Percentiles rank a stretch among this genome's conserved stretches.
phyloP scores from a whole-genome alignment of 2,888 invertebrate genomes.

The Eupithecia inturbata region DNA sequence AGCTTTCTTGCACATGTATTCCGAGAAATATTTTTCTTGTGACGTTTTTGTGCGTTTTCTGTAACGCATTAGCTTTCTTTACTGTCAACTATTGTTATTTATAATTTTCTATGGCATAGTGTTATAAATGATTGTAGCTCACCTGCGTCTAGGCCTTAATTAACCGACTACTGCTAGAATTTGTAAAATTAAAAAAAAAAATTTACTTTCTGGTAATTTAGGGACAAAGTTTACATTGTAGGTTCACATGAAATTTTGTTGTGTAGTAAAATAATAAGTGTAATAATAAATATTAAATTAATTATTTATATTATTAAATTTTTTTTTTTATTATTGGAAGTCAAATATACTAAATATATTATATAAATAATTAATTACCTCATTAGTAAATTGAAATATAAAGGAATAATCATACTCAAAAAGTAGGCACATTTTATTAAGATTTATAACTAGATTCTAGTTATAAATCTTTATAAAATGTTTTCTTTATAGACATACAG shows the following conservation, averaged over 20 bases:
- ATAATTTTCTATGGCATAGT: background rate
- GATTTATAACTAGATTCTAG: background rate
- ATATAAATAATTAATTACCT: too few relatives aligned
- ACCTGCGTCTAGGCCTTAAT: background rate
- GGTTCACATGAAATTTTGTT: background rate
- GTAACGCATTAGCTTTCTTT: conserved; percentile 35
- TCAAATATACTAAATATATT: too few relatives aligned
- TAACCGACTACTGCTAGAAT: too few relatives aligned
- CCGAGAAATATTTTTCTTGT: conserved; percentile 7
- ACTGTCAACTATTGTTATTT: background rate
- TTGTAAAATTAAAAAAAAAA: too few relatives aligned
- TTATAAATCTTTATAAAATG: background rate
- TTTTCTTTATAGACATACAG: background rate
- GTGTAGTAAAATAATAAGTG: too few relatives aligned
- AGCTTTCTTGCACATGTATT: conserved; percentile 10
- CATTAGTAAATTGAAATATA: too few relatives aligned
- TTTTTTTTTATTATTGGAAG: too few relatives aligned
- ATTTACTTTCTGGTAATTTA: background rate
- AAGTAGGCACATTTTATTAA: too few relatives aligned
- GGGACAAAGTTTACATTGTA: background rate
- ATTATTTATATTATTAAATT: background rate
- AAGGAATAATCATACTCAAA: too few relatives aligned
- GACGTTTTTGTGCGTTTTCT: conserved; percentile 22
- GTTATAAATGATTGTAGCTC: background rate
- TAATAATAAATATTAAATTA: too few relatives aligned